phyloP scores from a whole-genome alignment of 2,797 vertebrate species.

The Tapirus indicus region DNA sequence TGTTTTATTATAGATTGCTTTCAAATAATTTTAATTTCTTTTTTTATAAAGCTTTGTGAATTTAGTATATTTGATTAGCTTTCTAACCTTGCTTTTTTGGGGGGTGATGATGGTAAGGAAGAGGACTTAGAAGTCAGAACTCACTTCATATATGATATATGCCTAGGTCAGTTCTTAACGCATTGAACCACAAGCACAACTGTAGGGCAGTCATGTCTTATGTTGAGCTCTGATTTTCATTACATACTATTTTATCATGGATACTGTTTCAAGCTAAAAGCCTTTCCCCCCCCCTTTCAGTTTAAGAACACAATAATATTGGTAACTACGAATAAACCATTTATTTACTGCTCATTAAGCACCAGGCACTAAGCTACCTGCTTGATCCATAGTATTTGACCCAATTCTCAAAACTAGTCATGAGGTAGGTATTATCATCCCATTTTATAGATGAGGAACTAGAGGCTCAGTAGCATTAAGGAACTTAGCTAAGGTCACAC shows the following conservation, averaged over 20 bases:
- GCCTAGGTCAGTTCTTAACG: not conserved
- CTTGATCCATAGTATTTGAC: not conserved
- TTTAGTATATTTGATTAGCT: not conserved
- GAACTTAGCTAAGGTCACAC: not conserved
- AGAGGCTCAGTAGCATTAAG: not conserved
- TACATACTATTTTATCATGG: not conserved
- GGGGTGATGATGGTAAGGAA: not conserved
- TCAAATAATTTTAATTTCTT: not conserved
- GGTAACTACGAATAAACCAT: not conserved
- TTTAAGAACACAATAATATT: not conserved
- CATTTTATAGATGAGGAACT: not conserved
- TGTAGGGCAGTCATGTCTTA: not conserved
- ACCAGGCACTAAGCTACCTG: not conserved
- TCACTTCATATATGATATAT: not conserved
- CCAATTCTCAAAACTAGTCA: not conserved
- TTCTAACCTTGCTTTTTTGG: not conserved
- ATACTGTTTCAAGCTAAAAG: not conserved
- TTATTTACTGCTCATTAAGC: not conserved
- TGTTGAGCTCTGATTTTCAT: not conserved
- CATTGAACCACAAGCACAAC: not conserved
- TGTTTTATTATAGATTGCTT: not conserved
- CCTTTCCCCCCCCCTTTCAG: not conserved
- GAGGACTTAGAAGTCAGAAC: not conserved
- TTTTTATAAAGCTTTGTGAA: slow-evolving; percentile 6
- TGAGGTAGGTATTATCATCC: not conserved